Evolutionary conservation across 2,888 invertebrate genomes (phyloP), one percentile per base, ranked within the genome.

Genomic region (Ditula angustiorana): DNA sequence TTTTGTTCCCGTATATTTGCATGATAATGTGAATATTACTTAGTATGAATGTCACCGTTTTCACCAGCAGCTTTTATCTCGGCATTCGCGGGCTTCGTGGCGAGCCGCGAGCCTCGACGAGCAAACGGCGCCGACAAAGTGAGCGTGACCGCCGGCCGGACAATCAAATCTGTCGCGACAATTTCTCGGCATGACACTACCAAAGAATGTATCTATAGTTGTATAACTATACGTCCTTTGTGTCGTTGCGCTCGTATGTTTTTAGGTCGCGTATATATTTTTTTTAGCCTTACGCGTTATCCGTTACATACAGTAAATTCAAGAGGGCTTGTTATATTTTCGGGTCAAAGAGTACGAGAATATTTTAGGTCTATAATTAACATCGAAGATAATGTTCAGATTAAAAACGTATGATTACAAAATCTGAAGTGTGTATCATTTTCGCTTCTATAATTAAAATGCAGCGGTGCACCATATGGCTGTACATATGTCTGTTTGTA

Each of bases 71-170:
- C n/a, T 10, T 46, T 46, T 46, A 46, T 46, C n/a, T 46, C 24
- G 4, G 23, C 24, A 24, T 24, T 24, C 13, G 33, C 24, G 4
- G 23, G n/a, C 11, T 24, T 24, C 13, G 33, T n/a, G 53, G n/a
- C 23, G n/a, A 19, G 23, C 53, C 11, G 46, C 8, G 10, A 13
- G 41, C 13, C 8, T 2, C n/a, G 33, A 7, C 30, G 13, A 70
- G 80, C 82, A 85, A 85, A 87, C 88, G 87, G 13, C 70, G 80
- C 82, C 86, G 85, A 87, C 88, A 88, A 89, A 88, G 87, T 80
- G 80, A 79, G 81, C 80, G 83, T 81, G 80, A 79, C 81, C 80
- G 83, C 81, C 81, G 79, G 76, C 73, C 77, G 77, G 78, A 88
- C 88, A 86, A 86, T 89, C 83, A 82, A 85, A 88, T 89, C 84